Conservation (phyloP, 2,888 invertebrate species). For the Dolichopus griseipennis region DNA sequence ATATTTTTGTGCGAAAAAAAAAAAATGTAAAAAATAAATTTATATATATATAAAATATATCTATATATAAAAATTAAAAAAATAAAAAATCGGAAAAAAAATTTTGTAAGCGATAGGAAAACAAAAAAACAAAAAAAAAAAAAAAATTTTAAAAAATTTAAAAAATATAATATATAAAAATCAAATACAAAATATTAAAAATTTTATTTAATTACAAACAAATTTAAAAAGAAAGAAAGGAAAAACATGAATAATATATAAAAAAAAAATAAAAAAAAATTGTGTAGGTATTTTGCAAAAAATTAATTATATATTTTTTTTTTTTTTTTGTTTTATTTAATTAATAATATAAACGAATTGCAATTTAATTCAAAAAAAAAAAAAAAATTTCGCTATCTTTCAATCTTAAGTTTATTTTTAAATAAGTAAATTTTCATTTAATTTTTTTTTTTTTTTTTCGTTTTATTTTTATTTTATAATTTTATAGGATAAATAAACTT, state of each 20-base stretch:
- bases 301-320: neutral
- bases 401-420: neutral
- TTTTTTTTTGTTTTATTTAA: no score
- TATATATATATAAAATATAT: no score
- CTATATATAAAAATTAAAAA: neutral
- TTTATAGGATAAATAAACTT: neutral
- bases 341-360: no score
- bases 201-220: no score
- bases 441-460: neutral
- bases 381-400: neutral
- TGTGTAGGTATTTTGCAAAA: neutral
- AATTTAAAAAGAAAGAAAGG: no score
- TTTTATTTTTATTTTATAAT: neutral
- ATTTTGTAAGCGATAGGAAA: conserved; percentile 3
- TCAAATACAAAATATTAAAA: no score
- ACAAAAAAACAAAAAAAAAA: neutral
- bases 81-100: neutral
- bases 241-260: no score
- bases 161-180: neutral
- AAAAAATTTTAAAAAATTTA: neutral
- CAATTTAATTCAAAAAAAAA: neutral
- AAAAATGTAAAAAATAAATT: neutral
- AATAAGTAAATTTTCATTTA: neutral
- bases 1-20: conserved; percentile 2
- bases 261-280: no score